Base-by-base conservation (phyloP, 2,888 invertebrate genomes). In the Hirtodrosophila confusa region DNA sequence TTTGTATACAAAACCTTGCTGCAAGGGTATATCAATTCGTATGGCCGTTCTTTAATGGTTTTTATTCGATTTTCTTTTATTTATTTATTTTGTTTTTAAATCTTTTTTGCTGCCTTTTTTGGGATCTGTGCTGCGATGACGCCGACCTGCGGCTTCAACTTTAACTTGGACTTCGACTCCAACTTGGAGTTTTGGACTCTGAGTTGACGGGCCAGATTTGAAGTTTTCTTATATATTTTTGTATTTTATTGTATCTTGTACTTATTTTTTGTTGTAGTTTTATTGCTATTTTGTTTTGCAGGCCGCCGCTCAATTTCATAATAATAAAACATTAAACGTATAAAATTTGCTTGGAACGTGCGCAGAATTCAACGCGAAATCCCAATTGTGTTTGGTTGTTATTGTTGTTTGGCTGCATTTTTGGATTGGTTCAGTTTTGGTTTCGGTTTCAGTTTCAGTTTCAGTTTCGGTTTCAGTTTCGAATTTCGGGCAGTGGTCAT, bases 291-390 rank as follows among this genome's bases (percentile, higher is more conserved):
- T 57, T 43, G 56, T 27, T 27, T 54, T 44, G 43, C 51, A 65
- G 63, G 63, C 72, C 62, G 47, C 57, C 57, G 69, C 58, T 78
- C 75, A 78, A 80, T 80, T 79, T 79, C 72, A 80, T 79, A 79
- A 79, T 79, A 79, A 79, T 80, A 79, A 77, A 78, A 80, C 78
- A 78, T 78, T 69, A 75, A 74, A 80, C 68, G 78, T 80, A 79
- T 79, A 78, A 78, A 79, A 78, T 78, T 69, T 75, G 56, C 58
- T 60, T 67, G 69, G 44, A 80, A 80, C 82, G 82, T 78, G 82
- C 64, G 51, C 68, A 72, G 78, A 75, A 80, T 79, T 71, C 75
- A 49, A 72, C 11, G 58, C 35, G 11, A 55, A 65, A 48, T 56
- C 61, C 62, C 43, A 44, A 44, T 56, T 76, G 63, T 53, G 17